phyloP scores from a whole-genome alignment of 2,113 vertebrate genomes.

The Regulus satrapa region DNA sequence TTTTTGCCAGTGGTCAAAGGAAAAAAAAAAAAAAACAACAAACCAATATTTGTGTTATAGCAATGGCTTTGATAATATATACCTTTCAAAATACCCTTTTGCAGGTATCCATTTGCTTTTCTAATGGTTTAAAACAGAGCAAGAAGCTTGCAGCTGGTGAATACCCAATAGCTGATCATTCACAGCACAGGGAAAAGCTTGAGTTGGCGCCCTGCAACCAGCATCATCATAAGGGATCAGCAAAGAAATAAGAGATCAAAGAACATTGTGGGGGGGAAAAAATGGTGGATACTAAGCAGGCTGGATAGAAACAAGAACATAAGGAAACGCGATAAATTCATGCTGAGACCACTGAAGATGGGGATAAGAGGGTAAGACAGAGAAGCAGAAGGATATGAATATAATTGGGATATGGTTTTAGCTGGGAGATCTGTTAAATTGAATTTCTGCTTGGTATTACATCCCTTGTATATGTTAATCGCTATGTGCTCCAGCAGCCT shows the following conservation, averaged over 20 bases:
- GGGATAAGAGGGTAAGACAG: conserved; percentile 5
- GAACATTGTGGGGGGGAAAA: background rate
- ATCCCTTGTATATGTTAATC: conserved; percentile 59
- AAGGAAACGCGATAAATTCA: background rate
- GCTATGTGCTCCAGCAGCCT: conserved; percentile 12
- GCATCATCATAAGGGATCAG: background rate
- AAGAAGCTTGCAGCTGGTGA: background rate
- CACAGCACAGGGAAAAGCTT: background rate
- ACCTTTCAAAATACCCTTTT: background rate
- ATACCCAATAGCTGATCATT: background rate
- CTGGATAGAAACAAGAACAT: background rate
- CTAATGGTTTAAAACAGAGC: background rate
- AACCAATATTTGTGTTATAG: background rate
- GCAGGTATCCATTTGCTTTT: background rate
- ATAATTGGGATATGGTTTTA: conserved; percentile 7
- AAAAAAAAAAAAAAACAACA: background rate
- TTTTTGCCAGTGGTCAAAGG: background rate
- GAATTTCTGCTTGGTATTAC: conserved; percentile 60
- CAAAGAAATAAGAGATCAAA: background rate
- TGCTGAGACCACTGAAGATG: background rate
- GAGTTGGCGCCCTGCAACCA: background rate
- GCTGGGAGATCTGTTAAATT: conserved; percentile 38
- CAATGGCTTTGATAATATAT: background rate
- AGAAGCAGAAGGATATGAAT: background rate
- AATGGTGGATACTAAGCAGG: background rate